Evolutionary conservation across 2,888 invertebrate genomes (phyloP).

Genomic region (Melikaiella ostensackeni): DNA sequence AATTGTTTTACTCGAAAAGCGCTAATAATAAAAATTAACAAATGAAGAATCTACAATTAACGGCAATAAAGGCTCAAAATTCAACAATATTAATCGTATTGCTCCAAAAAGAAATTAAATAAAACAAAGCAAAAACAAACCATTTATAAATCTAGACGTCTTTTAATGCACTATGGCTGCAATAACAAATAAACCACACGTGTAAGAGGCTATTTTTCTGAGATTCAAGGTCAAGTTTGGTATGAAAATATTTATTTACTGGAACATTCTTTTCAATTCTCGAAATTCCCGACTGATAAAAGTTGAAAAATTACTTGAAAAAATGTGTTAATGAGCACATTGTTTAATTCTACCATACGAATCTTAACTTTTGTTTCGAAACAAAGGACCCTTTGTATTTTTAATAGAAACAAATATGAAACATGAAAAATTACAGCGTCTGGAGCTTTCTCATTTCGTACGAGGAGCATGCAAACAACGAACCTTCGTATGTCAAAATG

Average conservation of each 20-base stretch:
- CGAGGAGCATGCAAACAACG: neutral
- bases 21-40: no score
- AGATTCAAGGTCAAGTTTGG: neutral
- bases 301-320: neutral
- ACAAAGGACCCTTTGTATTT: neutral
- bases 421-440: neutral
- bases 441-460: neutral
- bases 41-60: no score
- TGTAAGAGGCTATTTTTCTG: neutral
- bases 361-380: neutral
- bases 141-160: neutral
- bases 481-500: neutral
- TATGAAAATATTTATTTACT: neutral
- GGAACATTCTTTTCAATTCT: neutral
- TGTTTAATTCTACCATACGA: neutral
- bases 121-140: neutral
- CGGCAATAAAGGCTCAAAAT: neutral
- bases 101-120: neutral
- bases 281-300: neutral
- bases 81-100: neutral
- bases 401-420: neutral
- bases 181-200: neutral
- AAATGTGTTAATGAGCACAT: neutral
- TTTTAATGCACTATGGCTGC: neutral
- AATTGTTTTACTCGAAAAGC: no score